Evolutionary conservation across 2,113 vertebrate species (phyloP).

Genomic region (Ageneiosus marmoratus): DNA sequence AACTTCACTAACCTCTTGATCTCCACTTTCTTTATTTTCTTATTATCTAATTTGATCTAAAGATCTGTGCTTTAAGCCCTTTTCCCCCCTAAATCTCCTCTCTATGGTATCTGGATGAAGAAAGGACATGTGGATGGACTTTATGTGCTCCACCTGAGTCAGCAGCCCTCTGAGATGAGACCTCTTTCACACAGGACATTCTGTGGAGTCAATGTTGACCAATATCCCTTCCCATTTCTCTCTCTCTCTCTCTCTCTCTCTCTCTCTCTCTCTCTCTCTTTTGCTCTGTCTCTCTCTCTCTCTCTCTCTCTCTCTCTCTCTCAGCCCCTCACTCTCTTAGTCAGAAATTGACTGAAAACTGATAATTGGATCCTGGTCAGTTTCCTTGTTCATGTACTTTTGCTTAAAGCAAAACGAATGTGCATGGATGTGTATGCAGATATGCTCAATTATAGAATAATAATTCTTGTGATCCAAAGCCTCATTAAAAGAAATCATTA

Average conservation of each 20-base stretch:
- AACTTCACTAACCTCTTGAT: not conserved
- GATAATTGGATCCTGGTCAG: not conserved
- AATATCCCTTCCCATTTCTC: not conserved
- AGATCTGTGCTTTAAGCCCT: slow-evolving; percentile 19
- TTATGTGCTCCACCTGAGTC: slow-evolving; percentile 40
- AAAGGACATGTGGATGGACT: slow-evolving; percentile 4
- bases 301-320: not conserved
- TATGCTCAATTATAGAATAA: slow-evolving; percentile 21
- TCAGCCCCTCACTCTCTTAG: not conserved
- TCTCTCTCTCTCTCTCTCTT: not conserved
- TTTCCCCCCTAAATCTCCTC: slow-evolving; percentile 34
- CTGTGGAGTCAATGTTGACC: not conserved
- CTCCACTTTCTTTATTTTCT: not conserved
- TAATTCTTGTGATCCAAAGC: slow-evolving; percentile 9
- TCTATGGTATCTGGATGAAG: slow-evolving; percentile 47
- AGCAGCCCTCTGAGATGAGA: slow-evolving; percentile 17
- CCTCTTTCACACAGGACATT: slow-evolving; percentile 15
- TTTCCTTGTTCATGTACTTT: not conserved
- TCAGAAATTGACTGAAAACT: not conserved
- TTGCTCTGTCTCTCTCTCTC: not conserved
- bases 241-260: not conserved
- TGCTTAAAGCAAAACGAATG: not conserved
- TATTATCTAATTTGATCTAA: not conserved
- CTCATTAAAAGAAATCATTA: slow-evolving; percentile 13
- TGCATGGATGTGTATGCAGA: not conserved